Evolutionary conservation across 2,888 invertebrate genomes (phyloP).

Genomic region (Chaetogeoica ovagalla): DNA sequence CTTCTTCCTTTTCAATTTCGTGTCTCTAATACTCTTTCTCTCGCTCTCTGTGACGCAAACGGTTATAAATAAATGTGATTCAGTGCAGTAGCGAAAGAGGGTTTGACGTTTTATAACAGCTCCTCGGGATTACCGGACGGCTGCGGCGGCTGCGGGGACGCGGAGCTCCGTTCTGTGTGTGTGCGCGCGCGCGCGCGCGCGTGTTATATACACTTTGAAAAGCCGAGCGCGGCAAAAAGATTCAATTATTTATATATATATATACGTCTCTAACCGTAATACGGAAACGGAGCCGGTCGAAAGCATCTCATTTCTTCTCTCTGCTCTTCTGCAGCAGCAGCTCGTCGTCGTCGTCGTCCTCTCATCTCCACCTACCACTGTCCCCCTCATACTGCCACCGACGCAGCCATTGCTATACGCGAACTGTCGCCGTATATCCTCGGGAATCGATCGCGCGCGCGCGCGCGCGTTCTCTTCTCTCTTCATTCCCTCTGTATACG

Average conservation of each 20-base stretch:
- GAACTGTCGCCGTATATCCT: constrained; percentile 12
- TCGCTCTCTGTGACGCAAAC: constrained; percentile 1
- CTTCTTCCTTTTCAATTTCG: constrained; percentile 40
- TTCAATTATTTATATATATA: constrained; percentile 46
- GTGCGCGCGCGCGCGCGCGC: background rate
- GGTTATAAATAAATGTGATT: constrained; percentile 53
- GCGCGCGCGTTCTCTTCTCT: background rate
- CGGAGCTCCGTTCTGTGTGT: background rate
- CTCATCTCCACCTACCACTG: constrained; percentile 1
- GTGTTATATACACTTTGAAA: constrained; percentile 38
- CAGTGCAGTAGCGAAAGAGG: constrained; percentile 43
- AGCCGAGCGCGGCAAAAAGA: constrained; percentile 43
- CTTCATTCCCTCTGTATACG: no score
- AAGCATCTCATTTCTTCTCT: constrained; percentile 19
- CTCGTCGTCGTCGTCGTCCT: background rate
- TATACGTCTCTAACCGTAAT: no score
- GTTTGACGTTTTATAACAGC: constrained; percentile 53
- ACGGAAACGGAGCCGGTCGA: constrained; percentile 22
- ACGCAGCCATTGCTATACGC: constrained; percentile 11
- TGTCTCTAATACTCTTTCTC: constrained; percentile 46
- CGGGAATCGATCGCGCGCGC: constrained; percentile 33
- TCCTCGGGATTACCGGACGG: constrained; percentile 43
- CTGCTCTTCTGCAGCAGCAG: background rate
- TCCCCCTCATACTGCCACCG: background rate
- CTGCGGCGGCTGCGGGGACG: background rate